Percentiles rank a stretch among this genome's conserved stretches.
These are phyloP conservation scores for Tarsius wallacei DNA, from an alignment of 2,797 vertebrate species.

Conservation along the genomic window DNA sequence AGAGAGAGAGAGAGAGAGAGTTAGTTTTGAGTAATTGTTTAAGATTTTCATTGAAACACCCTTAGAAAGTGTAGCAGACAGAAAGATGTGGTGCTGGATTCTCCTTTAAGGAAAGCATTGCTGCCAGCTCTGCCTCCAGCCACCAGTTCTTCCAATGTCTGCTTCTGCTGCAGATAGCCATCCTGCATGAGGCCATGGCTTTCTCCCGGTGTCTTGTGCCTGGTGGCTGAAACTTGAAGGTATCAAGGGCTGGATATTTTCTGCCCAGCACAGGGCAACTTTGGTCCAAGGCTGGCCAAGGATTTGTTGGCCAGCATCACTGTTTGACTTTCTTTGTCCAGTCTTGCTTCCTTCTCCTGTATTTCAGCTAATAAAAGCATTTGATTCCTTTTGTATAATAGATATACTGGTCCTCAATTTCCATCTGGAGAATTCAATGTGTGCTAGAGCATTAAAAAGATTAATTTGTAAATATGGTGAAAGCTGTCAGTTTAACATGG, in stretches of 20 bases:
- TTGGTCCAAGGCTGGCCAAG: neutral
- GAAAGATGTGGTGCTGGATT: neutral
- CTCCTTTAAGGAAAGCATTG: neutral
- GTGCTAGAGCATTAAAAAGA: neutral
- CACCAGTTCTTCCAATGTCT: neutral
- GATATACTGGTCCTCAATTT: neutral
- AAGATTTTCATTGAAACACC: constrained; percentile 18
- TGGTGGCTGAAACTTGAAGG: neutral
- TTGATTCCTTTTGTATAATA: neutral
- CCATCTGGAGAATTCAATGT: neutral
- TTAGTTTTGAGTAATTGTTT: neutral
- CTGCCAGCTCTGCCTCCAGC: neutral
- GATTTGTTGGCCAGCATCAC: neutral
- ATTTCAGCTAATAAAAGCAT: neutral
- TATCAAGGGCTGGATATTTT: neutral
- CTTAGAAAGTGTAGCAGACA: neutral
- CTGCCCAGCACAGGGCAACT: neutral
- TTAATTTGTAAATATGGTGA: neutral
- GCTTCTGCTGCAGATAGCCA: neutral
- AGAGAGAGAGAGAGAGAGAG: neutral
- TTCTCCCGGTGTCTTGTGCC: neutral
- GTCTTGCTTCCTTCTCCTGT: neutral
- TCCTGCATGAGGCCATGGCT: neutral
- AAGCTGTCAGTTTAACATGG: neutral
- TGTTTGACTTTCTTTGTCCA: neutral